A percentile compares a stretch with the other conserved stretches of the same genome.
These are phyloP conservation scores for Mythimna pallens DNA, from an alignment of 2,888 invertebrate species.

Conservation along the genomic window DNA sequence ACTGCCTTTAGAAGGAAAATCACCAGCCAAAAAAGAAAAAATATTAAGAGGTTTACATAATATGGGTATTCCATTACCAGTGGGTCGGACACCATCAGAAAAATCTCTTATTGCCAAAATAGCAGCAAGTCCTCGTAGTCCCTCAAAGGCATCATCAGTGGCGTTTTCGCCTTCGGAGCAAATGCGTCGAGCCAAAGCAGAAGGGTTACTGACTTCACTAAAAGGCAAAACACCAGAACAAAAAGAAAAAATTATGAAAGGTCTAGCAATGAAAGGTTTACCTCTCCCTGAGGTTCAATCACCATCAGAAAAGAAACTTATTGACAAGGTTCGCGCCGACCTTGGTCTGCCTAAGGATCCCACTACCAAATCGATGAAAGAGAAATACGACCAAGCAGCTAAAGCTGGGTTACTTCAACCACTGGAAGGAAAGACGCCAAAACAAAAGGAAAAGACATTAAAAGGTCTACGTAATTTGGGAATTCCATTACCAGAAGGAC, in stretches of 20 bases:
- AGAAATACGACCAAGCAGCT: constrained; percentile 62
- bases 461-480: constrained; percentile 9
- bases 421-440: constrained; percentile 30
- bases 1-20: constrained; percentile 13
- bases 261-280: constrained; percentile 52
- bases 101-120: constrained; percentile 62
- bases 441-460: constrained; percentile 37
- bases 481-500: constrained; percentile 46
- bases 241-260: constrained; percentile 65
- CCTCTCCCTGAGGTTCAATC: constrained; percentile 67
- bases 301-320: constrained; percentile 65
- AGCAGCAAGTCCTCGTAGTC: constrained; percentile 46
- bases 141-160: constrained; percentile 12
- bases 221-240: constrained; percentile 64
- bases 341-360: constrained; percentile 70
- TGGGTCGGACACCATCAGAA: constrained; percentile 54
- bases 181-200: constrained; percentile 54
- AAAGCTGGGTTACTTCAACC: constrained; percentile 38
- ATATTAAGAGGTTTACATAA: constrained; percentile 59
- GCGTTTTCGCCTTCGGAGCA: constrained; percentile 40
- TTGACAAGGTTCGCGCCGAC: constrained; percentile 66
- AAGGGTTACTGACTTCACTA: constrained; percentile 28
- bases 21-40: constrained; percentile 62
- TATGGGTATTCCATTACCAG: constrained; percentile 36
- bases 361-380: constrained; percentile 49